Evolutionary conservation across 2,797 vertebrate genomes (phyloP).

Genomic region (Oreochromis mossambicus): DNA sequence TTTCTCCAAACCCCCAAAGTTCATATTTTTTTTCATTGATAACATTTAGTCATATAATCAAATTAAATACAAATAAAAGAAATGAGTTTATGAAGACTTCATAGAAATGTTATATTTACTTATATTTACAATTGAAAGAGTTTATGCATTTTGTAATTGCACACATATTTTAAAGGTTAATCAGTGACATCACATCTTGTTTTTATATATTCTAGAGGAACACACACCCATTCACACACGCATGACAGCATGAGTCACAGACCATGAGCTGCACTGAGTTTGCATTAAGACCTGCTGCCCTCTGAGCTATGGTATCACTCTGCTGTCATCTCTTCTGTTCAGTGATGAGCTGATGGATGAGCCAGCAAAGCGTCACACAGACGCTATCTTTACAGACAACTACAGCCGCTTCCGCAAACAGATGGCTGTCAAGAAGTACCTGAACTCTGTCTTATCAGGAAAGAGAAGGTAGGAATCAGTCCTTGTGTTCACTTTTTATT

Average conservation of each 20-base stretch:
- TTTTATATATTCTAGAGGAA: neutral
- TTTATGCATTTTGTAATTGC: slow-evolving; percentile 38
- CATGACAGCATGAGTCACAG: neutral
- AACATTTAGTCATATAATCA: neutral
- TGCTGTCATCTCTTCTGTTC: neutral
- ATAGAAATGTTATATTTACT: neutral
- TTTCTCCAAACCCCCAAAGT: neutral
- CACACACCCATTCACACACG: neutral
- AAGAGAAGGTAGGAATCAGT: slow-evolving; percentile 84
- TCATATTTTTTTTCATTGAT: neutral
- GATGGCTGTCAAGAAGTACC: slow-evolving; percentile 95
- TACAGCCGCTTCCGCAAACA: slow-evolving; percentile 95
- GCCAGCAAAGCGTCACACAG: slow-evolving; percentile 91
- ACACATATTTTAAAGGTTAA: slow-evolving; percentile 62
- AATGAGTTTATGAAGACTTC: neutral
- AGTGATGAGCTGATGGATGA: slow-evolving; percentile 83
- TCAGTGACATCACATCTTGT: slow-evolving; percentile 22
- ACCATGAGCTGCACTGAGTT: neutral
- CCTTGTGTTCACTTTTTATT: neutral
- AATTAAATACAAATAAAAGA: neutral
- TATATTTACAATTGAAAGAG: slow-evolving; percentile 38
- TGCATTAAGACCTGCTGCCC: neutral
- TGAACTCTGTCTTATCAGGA: slow-evolving; percentile 90
- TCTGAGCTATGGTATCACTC: neutral
- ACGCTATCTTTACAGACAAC: slow-evolving; percentile 95